Evolutionary conservation across 1,140 invertebrate genomes (phyloP).

Genomic region (Bemisia tabaci): DNA sequence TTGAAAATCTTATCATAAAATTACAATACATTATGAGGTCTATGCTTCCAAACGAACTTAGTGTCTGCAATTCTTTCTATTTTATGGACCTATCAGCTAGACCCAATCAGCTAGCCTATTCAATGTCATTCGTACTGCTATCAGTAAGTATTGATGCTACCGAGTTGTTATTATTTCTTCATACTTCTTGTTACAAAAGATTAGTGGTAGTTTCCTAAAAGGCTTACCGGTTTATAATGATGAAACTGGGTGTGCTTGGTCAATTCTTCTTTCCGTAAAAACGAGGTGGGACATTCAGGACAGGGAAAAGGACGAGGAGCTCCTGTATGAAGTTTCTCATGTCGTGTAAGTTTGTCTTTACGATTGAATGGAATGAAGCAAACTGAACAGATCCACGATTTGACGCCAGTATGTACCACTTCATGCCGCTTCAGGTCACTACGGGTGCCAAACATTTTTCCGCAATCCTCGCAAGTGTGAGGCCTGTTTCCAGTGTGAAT

Average conservation of each 20-base stretch:
- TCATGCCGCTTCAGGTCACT: conserved; percentile 12
- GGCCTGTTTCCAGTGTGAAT: conserved; percentile 72
- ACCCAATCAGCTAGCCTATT: too few species aligned
- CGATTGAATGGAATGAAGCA: conserved; percentile 12
- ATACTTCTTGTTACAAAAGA: too few species aligned
- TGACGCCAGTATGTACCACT: conserved; percentile 11
- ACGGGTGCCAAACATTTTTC: conserved; percentile 1
- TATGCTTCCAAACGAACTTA: too few species aligned
- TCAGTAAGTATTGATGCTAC: too few species aligned
- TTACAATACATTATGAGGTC: too few species aligned
- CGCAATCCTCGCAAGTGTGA: conserved; percentile 51
- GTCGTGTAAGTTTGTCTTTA: conserved; percentile 13
- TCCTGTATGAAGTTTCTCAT: conserved; percentile 12
- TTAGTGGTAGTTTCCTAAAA: too few species aligned
- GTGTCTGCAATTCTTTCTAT: too few species aligned
- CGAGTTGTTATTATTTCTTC: too few species aligned
- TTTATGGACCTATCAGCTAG: too few species aligned
- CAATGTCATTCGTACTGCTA: too few species aligned
- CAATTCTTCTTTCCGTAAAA: conserved; percentile 14
- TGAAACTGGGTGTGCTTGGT: conserved; percentile 11
- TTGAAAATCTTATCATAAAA: too few species aligned
- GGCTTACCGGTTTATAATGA: conserved; percentile 10
- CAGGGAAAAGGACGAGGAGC: conserved; percentile 11
- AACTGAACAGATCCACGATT: conserved; percentile 13
- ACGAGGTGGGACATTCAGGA: conserved; percentile 12